phyloP scores from a whole-genome alignment of 2,797 vertebrate genomes.

The Lepilemur ruficaudatus region DNA sequence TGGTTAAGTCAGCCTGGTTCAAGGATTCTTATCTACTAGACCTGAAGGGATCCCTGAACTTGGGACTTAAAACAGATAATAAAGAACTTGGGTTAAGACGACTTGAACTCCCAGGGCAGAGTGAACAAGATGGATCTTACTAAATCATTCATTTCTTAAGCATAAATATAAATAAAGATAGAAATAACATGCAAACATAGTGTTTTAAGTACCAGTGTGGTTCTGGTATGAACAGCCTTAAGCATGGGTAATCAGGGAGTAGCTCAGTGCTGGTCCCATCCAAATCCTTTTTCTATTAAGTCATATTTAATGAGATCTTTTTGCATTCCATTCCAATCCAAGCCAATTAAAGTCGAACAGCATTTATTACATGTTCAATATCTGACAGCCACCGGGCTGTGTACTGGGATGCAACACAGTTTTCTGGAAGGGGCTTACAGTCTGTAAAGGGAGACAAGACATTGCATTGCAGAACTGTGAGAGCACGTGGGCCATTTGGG shows the following conservation, averaged over 20 bases:
- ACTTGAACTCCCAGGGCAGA: background rate
- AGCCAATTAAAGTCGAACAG: background rate
- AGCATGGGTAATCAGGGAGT: too few relatives aligned
- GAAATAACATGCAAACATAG: background rate
- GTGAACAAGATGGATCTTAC: background rate
- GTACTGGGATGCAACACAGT: background rate
- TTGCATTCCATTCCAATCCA: background rate
- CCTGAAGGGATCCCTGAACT: background rate
- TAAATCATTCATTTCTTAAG: background rate
- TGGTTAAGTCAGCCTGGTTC: background rate
- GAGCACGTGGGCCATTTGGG: rapidly evolving
- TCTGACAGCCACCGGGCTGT: background rate
- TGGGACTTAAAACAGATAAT: background rate
- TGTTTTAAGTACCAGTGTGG: background rate
- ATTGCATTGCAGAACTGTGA: background rate
- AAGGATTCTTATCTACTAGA: background rate
- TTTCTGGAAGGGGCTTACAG: background rate
- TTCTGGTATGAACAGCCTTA: background rate
- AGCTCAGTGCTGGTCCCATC: background rate
- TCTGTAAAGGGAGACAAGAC: background rate
- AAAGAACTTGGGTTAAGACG: background rate
- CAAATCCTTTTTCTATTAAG: background rate
- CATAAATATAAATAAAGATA: background rate
- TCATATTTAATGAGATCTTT: background rate
- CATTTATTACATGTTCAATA: background rate